Base-by-base conservation (phyloP, 2,888 invertebrate species). In the Tortricodes alternella region DNA sequence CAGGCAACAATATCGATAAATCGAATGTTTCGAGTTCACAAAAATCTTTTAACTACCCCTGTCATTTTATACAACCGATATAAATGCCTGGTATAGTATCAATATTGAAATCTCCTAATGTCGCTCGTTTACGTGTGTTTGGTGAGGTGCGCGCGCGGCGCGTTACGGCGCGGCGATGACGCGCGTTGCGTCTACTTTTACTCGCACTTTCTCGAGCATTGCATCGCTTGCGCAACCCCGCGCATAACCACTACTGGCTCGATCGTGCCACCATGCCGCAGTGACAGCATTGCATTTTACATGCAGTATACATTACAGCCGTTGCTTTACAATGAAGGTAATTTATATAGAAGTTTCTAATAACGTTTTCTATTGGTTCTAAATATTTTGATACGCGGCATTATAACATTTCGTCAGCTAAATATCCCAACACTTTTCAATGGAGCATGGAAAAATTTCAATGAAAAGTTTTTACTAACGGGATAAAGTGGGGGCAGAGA, bases 121-220 rank as follows among this genome's bases (percentile, higher is more conserved):
- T 11, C 9, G 11, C 29, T 50, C 46, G 39, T 24, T 6, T 41
- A 41, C 16, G 24, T 34, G 32, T 24, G 23, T 24, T 23, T 13
- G 9, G 15, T 23, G 39, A 23, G 27, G 61, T 66, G 70, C 70
- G 67, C 71, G 64, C 67, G 76, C 74, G 78, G 74, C 76, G 71
- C 71, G 72, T 71, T 69, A 61, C 63, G 64, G 72, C 67, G 66
- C 66, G 70, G 65, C 68, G 73, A 74, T 87, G 89, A 87, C 89
- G 87, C 79, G 72, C 67, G 81, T 89, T 89, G 89, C 89, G 87
- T 90, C 89, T 89, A 89, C 90, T 90, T 89, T 90, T 89, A 89
- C 90, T 89, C 83, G 85, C 89, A 89, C 89, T 89, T 90, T 90
- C 90, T 85, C 86, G 83, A 61, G 29, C 43, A 34, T 56, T 56